Conservation (phyloP, 2,113 vertebrate genomes). For the Colistium nudipinnis region DNA sequence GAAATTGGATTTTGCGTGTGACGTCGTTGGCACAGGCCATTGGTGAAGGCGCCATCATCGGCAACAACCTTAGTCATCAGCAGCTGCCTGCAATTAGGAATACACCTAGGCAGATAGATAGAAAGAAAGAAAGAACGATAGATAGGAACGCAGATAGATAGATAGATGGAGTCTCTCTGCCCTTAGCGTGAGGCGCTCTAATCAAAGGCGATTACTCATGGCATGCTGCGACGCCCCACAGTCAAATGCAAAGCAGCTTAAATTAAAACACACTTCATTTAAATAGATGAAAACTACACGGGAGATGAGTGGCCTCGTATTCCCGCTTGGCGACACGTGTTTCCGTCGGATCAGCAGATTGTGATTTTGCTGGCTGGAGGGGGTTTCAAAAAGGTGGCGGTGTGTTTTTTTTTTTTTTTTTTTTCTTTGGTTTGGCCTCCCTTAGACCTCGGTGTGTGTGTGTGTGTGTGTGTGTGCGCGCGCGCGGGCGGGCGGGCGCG, state of each 20-base stretch:
- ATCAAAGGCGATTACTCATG: constrained; percentile 73
- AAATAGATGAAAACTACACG: constrained; percentile 66
- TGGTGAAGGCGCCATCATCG: too few species aligned
- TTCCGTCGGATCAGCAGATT: constrained; percentile 70
- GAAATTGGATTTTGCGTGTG: too few species aligned
- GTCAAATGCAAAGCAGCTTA: constrained; percentile 79
- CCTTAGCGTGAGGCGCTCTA: constrained; percentile 52
- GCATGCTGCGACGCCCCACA: constrained; percentile 75
- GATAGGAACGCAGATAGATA: constrained; percentile 35
- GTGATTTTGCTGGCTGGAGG: constrained; percentile 50
- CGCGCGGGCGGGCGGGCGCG: constrained; percentile 8
- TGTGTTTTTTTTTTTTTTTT: too few species aligned
- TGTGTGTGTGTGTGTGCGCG: constrained; percentile 27
- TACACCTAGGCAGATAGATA: background rate
- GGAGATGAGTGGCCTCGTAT: constrained; percentile 65
- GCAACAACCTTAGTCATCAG: too few species aligned
- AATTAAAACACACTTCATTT: constrained; percentile 78
- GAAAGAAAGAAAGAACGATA: background rate
- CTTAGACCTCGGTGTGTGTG: constrained; percentile 13
- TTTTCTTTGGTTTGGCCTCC: too few species aligned
- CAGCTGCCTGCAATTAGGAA: background rate
- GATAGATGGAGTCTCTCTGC: constrained; percentile 38
- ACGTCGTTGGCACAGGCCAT: too few species aligned
- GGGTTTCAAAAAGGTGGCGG: constrained; percentile 55
- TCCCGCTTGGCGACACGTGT: constrained; percentile 56